Percentiles rank a stretch among this genome's conserved stretches.
These are phyloP conservation scores for Leptogaster cylindrica DNA, from an alignment of 2,888 invertebrate genomes.

Conservation along the genomic window DNA sequence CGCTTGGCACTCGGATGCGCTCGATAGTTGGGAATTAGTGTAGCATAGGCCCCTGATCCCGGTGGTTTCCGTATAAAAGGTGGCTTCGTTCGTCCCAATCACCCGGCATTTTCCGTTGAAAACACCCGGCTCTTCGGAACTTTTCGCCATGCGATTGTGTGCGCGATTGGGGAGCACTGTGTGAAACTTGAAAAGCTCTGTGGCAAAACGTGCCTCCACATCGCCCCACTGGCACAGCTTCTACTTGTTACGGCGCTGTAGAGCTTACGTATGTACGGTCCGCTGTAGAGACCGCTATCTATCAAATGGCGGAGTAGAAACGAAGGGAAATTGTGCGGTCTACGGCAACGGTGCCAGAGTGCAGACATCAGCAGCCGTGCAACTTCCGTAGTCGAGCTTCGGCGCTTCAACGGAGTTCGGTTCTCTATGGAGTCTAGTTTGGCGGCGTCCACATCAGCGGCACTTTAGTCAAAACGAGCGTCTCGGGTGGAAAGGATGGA, in stretches of 20 bases:
- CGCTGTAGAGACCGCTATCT: not conserved
- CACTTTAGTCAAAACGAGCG: conserved; percentile 34
- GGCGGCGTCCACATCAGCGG: not conserved
- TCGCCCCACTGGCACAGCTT: not conserved
- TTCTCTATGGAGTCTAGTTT: conserved; percentile 2
- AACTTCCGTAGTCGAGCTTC: conserved; percentile 33
- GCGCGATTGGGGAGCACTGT: not conserved
- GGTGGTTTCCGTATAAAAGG: too few species aligned
- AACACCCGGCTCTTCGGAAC: conserved; percentile 22
- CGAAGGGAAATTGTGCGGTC: conserved; percentile 1
- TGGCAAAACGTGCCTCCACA: not conserved
- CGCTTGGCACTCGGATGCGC: conserved; percentile 14
- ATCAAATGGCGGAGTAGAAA: conserved; percentile 5
- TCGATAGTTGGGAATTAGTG: not conserved
- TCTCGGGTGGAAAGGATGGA: conserved; percentile 10
- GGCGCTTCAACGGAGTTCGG: conserved; percentile 2
- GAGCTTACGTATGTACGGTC: too few species aligned
- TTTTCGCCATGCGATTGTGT: conserved; percentile 1
- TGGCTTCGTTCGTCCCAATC: too few species aligned
- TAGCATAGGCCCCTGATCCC: too few species aligned
- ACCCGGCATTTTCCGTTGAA: too few species aligned
- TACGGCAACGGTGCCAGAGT: not conserved
- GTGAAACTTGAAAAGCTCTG: not conserved
- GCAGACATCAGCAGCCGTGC: conserved; percentile 12
- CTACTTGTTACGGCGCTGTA: too few species aligned